These are phyloP conservation scores for Grammomys surdaster DNA, from an alignment of 2,113 vertebrate genomes.

Conservation along the genomic window DNA sequence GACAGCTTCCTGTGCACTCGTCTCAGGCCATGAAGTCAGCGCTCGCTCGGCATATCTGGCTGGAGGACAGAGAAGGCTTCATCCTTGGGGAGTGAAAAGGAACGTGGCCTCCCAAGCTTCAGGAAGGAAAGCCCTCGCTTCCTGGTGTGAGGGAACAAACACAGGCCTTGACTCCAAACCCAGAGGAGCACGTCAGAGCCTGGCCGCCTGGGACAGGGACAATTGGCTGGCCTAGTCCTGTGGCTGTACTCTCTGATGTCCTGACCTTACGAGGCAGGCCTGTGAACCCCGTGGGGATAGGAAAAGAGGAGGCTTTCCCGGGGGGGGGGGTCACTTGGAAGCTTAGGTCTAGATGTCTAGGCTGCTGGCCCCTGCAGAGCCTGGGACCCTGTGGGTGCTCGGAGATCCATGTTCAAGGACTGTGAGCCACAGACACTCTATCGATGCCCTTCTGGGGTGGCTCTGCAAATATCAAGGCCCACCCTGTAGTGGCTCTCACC, in stretches of 20 bases:
- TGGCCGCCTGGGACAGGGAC: constrained; percentile 11
- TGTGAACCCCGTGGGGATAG: constrained; percentile 60
- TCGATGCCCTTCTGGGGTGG: accelerated
- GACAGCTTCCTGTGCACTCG: constrained; percentile 81
- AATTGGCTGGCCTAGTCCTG: background rate
- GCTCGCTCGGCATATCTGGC: constrained; percentile 78
- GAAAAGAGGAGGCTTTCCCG: background rate
- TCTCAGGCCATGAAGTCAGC: constrained; percentile 80
- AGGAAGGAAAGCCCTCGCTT: constrained; percentile 86
- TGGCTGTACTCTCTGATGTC: constrained; percentile 57
- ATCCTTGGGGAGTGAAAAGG: constrained; percentile 83
- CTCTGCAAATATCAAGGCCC: accelerated
- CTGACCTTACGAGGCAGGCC: constrained; percentile 70
- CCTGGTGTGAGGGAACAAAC: constrained; percentile 84
- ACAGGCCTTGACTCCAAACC: constrained; percentile 71
- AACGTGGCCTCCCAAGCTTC: constrained; percentile 78
- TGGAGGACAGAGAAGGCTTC: constrained; percentile 79
- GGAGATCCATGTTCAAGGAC: accelerated
- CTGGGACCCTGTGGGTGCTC: background rate
- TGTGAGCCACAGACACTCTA: accelerated
- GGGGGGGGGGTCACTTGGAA: background rate
- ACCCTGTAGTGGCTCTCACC: accelerated
- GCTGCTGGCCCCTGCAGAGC: background rate
- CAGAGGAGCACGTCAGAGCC: constrained; percentile 76
- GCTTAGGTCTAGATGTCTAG: background rate